Conservation (phyloP, 2,797 vertebrate species). For the Hipposideros larvatus region DNA sequence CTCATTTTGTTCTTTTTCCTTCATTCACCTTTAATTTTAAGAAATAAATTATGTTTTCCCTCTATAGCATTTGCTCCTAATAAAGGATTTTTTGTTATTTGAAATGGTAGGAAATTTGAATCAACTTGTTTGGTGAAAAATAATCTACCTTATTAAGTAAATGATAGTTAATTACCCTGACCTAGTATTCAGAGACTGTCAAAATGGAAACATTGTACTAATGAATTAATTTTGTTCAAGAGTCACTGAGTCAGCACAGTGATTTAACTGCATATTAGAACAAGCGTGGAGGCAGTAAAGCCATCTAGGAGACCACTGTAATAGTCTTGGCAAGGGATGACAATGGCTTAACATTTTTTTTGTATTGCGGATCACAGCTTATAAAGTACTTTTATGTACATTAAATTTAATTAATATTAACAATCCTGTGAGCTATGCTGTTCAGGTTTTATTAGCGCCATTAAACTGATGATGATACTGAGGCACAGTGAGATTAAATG, state of each 20-base stretch:
- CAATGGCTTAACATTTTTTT: not conserved
- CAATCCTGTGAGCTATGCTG: not conserved
- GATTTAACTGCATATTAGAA: slow-evolving; percentile 8
- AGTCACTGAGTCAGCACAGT: not conserved
- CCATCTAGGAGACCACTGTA: not conserved
- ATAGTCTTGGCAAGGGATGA: not conserved
- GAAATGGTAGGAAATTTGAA: slow-evolving; percentile 16
- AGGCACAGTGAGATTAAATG: not conserved
- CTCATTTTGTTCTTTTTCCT: slow-evolving; percentile 35
- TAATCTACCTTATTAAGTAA: slow-evolving; percentile 33
- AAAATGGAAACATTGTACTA: slow-evolving; percentile 7
- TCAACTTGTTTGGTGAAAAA: slow-evolving; percentile 52
- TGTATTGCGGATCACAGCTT: not conserved
- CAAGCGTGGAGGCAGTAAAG: not conserved
- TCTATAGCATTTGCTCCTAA: not conserved
- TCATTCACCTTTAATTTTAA: slow-evolving; percentile 21
- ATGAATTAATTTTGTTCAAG: slow-evolving; percentile 59
- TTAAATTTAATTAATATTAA: slow-evolving; percentile 18
- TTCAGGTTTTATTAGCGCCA: slow-evolving; percentile 11
- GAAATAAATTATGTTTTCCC: slow-evolving; percentile 26
- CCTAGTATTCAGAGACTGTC: slow-evolving; percentile 1
- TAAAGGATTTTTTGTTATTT: slow-evolving; percentile 13
- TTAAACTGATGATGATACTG: slow-evolving; percentile 21
- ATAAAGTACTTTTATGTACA: slow-evolving; percentile 13
- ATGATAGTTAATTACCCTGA: slow-evolving; percentile 2